Conservation (phyloP, 2,888 invertebrate species). For the Aleiodes alternator region DNA sequence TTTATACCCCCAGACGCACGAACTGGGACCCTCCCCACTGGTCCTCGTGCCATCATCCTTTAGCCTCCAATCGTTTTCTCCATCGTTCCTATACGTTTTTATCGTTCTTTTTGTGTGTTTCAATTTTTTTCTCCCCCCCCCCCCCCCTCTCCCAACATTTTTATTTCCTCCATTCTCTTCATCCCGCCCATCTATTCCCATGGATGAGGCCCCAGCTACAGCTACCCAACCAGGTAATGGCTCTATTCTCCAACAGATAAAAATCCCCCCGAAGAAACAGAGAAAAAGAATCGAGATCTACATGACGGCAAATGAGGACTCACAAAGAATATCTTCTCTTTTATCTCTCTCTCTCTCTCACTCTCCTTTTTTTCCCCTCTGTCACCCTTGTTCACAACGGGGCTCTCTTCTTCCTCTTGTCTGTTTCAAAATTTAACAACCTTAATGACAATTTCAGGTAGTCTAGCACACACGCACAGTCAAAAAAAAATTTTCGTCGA, state of each 20-base stretch:
- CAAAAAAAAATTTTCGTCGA: not conserved
- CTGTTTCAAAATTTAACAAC: conserved; percentile 22
- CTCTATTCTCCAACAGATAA: conserved; percentile 27
- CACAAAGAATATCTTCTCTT: conserved; percentile 23
- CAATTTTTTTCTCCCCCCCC: not conserved
- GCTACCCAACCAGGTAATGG: conserved; percentile 28
- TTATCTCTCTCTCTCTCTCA: conserved; percentile 16
- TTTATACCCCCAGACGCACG: conserved; percentile 25
- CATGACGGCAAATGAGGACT: conserved; percentile 20
- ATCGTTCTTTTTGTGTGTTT: not conserved
- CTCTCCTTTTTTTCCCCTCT: conserved; percentile 1
- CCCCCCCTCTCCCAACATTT: not conserved
- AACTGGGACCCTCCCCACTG: conserved; percentile 30
- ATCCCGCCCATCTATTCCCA: conserved; percentile 30
- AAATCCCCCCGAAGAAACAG: conserved; percentile 11
- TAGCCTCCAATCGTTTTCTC: conserved; percentile 5
- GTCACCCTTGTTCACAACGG: conserved; percentile 5
- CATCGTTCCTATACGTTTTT: conserved; percentile 3
- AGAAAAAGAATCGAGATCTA: conserved; percentile 4
- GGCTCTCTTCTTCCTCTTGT: conserved; percentile 33
- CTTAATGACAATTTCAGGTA: conserved; percentile 50
- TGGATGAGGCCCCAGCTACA: not conserved
- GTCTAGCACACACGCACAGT: conserved; percentile 12
- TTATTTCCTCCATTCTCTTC: not conserved
- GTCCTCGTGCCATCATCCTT: conserved; percentile 34